Evolutionary conservation across 2,888 invertebrate species (phyloP), one percentile per base, ranked within the genome.

Genomic region (Troides aeacus): DNA sequence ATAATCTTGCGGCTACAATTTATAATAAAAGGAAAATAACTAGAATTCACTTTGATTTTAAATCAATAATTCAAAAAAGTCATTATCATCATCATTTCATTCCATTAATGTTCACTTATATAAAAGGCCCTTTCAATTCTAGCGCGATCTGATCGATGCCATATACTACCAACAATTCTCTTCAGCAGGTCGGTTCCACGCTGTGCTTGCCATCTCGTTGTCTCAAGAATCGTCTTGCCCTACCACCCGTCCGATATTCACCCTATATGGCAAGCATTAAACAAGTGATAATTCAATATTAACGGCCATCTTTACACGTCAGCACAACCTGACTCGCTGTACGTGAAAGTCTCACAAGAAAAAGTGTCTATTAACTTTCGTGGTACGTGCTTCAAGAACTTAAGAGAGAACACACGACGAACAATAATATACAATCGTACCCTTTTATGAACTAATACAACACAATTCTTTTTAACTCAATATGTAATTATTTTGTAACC

Each of bases 281-380:
- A 50, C 50, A 50, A 30, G n/a, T 62, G 62, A 58, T 46, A 62
- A 62, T 23, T 42, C 30, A 30, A 46, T 36, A 68, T 68, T 63
- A 59, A 68, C 15, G 21, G 50, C 50, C 30, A 66, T 18, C 39
- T 42, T 15, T 36, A 50, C 50, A 21, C 56, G 68, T 68, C 46
- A 18, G 10, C n/a, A 46, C 68, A 63, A 63, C 24, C 63, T 68
- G 68, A 36, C 63, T 36, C 58, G 7, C 21, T 23, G 68, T 46
- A 68, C 68, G 68, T 68, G 68, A 63, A 39, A 39, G 58, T n/a
- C 50, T 63, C 42, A 21, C 62, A 42, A 39, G 57, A 62, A 57
- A 67, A 62, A 62, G 56, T 67, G 56, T 24, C 18, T 61, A 67
- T 67, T 62, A 62, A 67, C 36, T 66, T 23, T 42, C 57, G n/a